Conservation (phyloP, 1,140 invertebrate genomes). For the Lepidotrigona ventralis region DNA sequence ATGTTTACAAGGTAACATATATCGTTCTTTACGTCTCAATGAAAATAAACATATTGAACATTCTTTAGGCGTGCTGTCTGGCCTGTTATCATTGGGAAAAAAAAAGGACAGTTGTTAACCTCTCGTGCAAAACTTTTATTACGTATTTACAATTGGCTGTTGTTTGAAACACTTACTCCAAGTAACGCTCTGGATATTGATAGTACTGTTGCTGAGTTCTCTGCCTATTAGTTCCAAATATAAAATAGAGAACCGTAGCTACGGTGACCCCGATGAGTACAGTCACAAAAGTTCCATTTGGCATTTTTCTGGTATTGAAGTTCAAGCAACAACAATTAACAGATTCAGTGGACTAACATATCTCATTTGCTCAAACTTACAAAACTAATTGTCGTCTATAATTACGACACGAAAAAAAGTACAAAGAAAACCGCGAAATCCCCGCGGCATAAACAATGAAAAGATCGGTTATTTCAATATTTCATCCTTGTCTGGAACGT, state of each 20-base stretch:
- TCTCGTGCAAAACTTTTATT: background rate
- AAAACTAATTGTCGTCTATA: background rate
- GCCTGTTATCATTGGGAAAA: background rate
- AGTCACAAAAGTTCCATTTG: constrained; percentile 58
- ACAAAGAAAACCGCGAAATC: background rate
- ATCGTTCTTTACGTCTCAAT: background rate
- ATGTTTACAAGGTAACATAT: constrained; percentile 50
- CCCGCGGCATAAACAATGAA: background rate
- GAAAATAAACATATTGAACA: constrained; percentile 59
- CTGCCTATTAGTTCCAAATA: constrained; percentile 48
- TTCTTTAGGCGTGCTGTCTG: background rate
- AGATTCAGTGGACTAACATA: background rate
- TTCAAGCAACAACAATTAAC: background rate
- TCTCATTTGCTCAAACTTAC: background rate
- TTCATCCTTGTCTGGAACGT: background rate
- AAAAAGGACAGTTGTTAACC: background rate
- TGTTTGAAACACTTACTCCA: background rate
- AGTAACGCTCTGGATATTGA: background rate
- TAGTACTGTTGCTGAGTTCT: constrained; percentile 6
- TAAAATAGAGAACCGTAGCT: constrained; percentile 64
- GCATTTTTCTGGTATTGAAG: constrained; percentile 49
- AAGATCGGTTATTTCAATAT: background rate
- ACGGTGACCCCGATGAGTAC: constrained; percentile 64
- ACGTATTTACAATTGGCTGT: background rate
- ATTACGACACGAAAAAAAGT: too few species aligned